Conservation (phyloP, 92 coral and sea anemone genomes). For the Meandrina meandrites region DNA sequence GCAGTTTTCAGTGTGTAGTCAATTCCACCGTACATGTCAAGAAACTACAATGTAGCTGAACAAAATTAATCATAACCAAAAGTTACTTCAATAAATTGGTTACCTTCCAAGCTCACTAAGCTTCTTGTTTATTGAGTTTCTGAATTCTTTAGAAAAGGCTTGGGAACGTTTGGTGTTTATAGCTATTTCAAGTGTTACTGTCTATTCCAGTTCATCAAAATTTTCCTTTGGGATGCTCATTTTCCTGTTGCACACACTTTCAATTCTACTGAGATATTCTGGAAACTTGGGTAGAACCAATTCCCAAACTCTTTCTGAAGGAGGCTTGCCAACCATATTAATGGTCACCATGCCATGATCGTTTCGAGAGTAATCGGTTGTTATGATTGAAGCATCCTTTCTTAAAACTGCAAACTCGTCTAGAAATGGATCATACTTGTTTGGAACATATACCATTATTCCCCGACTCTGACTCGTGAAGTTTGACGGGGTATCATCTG, state of each 20-base stretch:
- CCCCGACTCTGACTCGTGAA: not conserved
- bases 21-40: too few relatives aligned
- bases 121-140: too few relatives aligned
- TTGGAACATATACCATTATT: constrained; percentile 28
- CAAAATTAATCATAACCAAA: too few relatives aligned
- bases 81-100: too few relatives aligned
- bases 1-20: too few relatives aligned
- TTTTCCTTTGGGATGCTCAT: constrained; percentile 17
- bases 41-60: too few relatives aligned
- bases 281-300: constrained; percentile 46
- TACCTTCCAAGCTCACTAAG: too few relatives aligned
- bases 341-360: not conserved
- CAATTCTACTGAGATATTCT: constrained; percentile 36
- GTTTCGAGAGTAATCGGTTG: constrained; percentile 22
- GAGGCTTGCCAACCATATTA: constrained; percentile 3
- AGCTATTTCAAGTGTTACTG: not conserved
- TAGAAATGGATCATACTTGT: constrained; percentile 42
- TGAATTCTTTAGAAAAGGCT: too few relatives aligned
- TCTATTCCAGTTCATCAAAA: constrained; percentile 11
- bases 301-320: constrained; percentile 42
- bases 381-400: constrained; percentile 28
- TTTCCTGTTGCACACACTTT: constrained; percentile 30
- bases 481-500: not conserved
- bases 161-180: too few relatives aligned
- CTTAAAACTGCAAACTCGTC: constrained; percentile 42